Evolutionary conservation across 2,888 invertebrate genomes (phyloP).

Genomic region (Lypha dubia): DNA sequence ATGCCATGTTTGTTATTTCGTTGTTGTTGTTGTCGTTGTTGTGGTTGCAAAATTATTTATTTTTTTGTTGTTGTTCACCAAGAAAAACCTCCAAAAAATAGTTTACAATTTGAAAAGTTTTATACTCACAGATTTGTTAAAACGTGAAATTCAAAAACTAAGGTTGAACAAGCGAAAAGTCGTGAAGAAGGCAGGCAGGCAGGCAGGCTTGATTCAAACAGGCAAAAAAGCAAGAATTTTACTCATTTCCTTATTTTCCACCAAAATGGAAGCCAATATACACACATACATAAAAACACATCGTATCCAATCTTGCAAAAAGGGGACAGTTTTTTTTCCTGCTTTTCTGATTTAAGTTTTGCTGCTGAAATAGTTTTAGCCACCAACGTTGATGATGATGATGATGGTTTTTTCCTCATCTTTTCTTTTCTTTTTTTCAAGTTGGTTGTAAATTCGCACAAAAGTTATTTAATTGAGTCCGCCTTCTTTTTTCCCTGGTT

Average conservation of each 20-base stretch:
- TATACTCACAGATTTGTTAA: constrained; percentile 42
- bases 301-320: constrained; percentile 5
- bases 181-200: not conserved
- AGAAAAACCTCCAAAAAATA: constrained; percentile 55
- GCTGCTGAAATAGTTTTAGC: constrained; percentile 53
- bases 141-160: constrained; percentile 46
- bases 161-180: not conserved
- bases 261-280: not conserved
- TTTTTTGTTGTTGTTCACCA: not conserved
- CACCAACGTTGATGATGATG: constrained; percentile 43
- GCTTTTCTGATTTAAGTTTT: constrained; percentile 20
- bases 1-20: constrained; percentile 44
- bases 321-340: not conserved
- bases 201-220: not conserved
- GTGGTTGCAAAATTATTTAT: not conserved
- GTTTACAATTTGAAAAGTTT: constrained; percentile 59
- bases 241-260: not conserved
- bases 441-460: constrained; percentile 61
- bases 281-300: not conserved
- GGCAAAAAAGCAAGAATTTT: not conserved
- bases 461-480: constrained; percentile 73
- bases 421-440: not conserved
- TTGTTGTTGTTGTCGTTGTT: constrained; percentile 11
- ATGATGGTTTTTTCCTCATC: not conserved
- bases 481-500: constrained; percentile 45